phyloP scores from a whole-genome alignment of 37 sponge, comb jelly and placozoan genomes.

The Cladorhizidae sp. region DNA sequence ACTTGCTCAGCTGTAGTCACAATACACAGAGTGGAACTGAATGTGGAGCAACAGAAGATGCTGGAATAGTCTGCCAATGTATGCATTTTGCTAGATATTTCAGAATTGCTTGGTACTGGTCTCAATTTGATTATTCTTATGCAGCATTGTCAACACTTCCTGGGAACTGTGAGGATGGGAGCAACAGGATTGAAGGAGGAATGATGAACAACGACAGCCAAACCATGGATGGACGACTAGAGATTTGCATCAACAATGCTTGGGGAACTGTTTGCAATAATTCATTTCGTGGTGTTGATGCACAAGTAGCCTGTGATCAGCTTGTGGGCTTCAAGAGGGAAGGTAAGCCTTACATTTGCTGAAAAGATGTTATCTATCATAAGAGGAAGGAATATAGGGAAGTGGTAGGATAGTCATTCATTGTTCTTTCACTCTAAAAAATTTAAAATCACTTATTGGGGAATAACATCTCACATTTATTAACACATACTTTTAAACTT shows the following conservation, averaged over 20 bases:
- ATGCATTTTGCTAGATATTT: background rate
- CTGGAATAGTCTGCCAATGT: constrained; percentile 40
- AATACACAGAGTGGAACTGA: background rate
- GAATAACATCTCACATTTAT: no score
- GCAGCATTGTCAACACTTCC: constrained; percentile 1
- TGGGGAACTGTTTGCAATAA: constrained; percentile 34
- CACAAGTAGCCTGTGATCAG: constrained; percentile 25
- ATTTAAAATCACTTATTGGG: no score
- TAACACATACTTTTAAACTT: no score
- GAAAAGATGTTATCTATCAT: no score
- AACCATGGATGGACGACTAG: constrained; percentile 16
- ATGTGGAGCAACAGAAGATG: constrained; percentile 31
- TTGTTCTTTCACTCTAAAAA: no score
- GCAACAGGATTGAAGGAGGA: constrained; percentile 1
- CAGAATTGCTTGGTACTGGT: background rate
- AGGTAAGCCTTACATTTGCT: no score
- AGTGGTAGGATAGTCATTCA: no score
- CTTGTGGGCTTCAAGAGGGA: constrained; percentile 3
- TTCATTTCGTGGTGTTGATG: constrained; percentile 1
- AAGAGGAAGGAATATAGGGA: no score
- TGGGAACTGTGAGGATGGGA: constrained; percentile 22
- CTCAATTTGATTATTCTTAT: no score
- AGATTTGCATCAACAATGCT: constrained; percentile 44
- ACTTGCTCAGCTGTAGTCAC: constrained; percentile 19
- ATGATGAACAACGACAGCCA: background rate